Evolutionary conservation across 2,113 vertebrate genomes (phyloP), one percentile per base, ranked within the genome.

Genomic region (Merops nubicus): DNA sequence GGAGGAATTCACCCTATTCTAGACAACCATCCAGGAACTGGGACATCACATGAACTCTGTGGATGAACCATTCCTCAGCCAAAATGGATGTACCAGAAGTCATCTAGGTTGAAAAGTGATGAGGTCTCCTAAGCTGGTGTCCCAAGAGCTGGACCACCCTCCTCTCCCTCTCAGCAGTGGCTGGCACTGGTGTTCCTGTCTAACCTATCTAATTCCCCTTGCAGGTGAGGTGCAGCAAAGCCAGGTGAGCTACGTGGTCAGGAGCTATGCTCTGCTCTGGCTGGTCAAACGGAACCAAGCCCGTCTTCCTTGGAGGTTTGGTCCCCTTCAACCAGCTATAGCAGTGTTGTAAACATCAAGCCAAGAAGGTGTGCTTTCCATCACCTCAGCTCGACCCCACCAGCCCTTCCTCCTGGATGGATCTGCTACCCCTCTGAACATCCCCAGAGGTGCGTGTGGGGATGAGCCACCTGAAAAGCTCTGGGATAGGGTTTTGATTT

Each of bases 221-320:
- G 6, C 97, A 98, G 98, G 96, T n/a, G 17, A 38, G 85, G 19
- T 3, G 2, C 34, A 23, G 20, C 0, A 4, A 79, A 87, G 63
- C 36, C n/a, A 7, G 20, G 50, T 1, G 3, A 18, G 22, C 8
- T 45, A 28, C 1, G 3, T 8, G 40, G 9, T 26, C 79, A 33
- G 85, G 74, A 96, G 82, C 82, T 80, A 95, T 97, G 97, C 96
- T 95, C 98, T 99, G 99, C 99, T 99, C 98, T 99, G 98, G 99
- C 99, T 99, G 99, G 99, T 99, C 99, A 99, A 99, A 99, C 98
- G 99, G 99, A 99, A 99, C 99, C 99, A 99, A 99, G 99, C 99
- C 99, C 99, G 79, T 99, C 99, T 99, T 99, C 98, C 98, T 98
- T 90, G 98, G 99, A 99, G 99, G 99, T 99, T 99, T 99, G 99